Evolutionary conservation across 2,888 invertebrate genomes (phyloP), one percentile per base, ranked within the genome.

Genomic region (Helobdella robusta): DNA sequence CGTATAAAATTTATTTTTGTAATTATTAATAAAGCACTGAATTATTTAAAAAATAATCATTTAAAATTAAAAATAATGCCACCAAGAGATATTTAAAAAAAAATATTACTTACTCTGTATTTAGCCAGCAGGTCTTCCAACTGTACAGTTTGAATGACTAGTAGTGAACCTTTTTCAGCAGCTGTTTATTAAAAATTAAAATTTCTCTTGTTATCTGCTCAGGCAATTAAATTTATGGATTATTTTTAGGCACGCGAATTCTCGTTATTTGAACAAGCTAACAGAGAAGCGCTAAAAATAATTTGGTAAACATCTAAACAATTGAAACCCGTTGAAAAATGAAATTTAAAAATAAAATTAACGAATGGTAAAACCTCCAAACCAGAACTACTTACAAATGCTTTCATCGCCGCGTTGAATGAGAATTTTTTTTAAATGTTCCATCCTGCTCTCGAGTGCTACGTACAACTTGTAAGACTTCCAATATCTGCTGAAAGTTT

Each of bases 391-490:
- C 48, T 56, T 23, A 68, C 67, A 56, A 20, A 56, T 65, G 30
- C 62, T 65, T 23, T 67, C 64, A 2, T 68, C 66, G 5, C 69
- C 67, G 15, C 73, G 66, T 66, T 75, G 74, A 23, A 73, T 75
- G 28, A 78, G 68, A 34, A 77, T 74, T 65, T 72, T 70, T 48
- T 71, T 67, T 34, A 76, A 69, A 23, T 73, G 67, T 11, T 70
- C 68, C 15, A 76, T 73, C 59, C 74, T 70, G 59, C 74, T 74
- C 64, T 76, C 73, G 0, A 77, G 73, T 36, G 75, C 74, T 62
- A 74, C 72, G 68, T 73, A 78, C 59, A 74, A 76, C 1, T 72
- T 70, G 66, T 77, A 77, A 2, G 72, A 75, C 30, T 68, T 69
- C 77, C 78, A 78, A 70, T 73, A 72, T 34, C 70, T 70, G 8